Conservation (phyloP, 2,797 vertebrate species). For the Acanthurus lineatus region DNA sequence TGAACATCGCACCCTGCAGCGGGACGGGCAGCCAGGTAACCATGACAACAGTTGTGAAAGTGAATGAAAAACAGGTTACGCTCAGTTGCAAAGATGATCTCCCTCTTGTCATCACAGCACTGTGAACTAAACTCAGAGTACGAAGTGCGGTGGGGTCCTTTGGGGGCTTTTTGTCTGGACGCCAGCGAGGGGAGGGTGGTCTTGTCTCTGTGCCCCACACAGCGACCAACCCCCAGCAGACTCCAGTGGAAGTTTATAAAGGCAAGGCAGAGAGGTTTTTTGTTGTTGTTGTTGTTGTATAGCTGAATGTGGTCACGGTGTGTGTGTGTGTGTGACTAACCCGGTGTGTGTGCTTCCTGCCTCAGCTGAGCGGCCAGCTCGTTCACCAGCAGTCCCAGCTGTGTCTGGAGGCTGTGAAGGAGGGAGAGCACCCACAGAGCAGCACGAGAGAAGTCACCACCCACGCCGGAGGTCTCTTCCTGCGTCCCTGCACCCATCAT, state of each 20-base stretch:
- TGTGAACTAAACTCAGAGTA: slow-evolving; percentile 87
- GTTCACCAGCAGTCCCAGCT: slow-evolving; percentile 88
- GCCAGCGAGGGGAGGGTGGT: slow-evolving; percentile 80
- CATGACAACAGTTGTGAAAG: slow-evolving; percentile 14
- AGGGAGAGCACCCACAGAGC: slow-evolving; percentile 42
- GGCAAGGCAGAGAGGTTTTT: slow-evolving; percentile 72
- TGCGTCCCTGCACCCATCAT: slow-evolving; percentile 83
- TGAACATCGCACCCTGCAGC: slow-evolving; percentile 86
- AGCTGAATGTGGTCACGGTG: neutral
- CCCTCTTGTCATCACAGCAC: slow-evolving; percentile 75
- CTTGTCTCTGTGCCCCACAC: slow-evolving; percentile 84
- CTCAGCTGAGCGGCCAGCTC: slow-evolving; percentile 87
- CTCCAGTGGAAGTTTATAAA: slow-evolving; percentile 89
- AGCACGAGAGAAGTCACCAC: neutral
- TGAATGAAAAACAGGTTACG: neutral
- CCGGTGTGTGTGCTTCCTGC: slow-evolving; percentile 14
- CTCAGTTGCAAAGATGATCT: slow-evolving; percentile 8
- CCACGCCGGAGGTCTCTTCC: slow-evolving; percentile 74
- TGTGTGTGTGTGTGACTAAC: neutral
- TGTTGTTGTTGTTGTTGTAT: neutral
- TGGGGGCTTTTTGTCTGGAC: slow-evolving; percentile 84
- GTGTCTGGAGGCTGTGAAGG: slow-evolving; percentile 88
- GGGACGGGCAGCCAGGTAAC: slow-evolving; percentile 88
- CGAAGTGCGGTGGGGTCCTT: slow-evolving; percentile 84
- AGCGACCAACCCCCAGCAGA: slow-evolving; percentile 51